Percentiles rank a stretch among this genome's conserved stretches.
phyloP scores from a whole-genome alignment of 2,888 invertebrate genomes.

The Diabrotica balteata region DNA sequence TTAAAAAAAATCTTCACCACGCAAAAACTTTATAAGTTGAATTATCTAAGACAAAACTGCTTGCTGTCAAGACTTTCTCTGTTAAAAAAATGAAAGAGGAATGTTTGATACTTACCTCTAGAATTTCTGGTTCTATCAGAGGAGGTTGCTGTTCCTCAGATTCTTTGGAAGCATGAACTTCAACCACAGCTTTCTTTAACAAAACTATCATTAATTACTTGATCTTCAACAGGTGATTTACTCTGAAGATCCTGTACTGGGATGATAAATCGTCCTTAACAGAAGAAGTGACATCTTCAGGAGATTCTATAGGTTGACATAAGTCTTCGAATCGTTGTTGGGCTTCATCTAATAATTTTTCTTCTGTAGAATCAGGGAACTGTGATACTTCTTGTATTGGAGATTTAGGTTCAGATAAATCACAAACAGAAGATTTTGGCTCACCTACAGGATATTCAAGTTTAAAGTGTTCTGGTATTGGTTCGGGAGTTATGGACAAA shows the following conservation, averaged over 20 bases:
- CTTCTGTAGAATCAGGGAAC: constrained; percentile 4
- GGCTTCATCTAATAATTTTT: constrained; percentile 30
- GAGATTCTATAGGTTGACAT: constrained; percentile 35
- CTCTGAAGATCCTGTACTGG: constrained; percentile 27
- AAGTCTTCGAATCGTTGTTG: constrained; percentile 34
- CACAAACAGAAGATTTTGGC: constrained; percentile 29
- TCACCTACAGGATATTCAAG: constrained; percentile 26
- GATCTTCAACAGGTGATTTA: constrained; percentile 33
- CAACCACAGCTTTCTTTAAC: constrained; percentile 13
- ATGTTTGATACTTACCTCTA: neutral
- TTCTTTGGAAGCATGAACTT: neutral
- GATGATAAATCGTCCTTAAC: constrained; percentile 51
- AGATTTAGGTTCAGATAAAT: constrained; percentile 28
- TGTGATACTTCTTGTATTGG: constrained; percentile 24
- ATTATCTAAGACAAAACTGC: too few species aligned
- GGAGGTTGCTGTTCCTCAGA: too few species aligned
- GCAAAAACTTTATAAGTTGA: too few species aligned
- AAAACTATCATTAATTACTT: constrained; percentile 31
- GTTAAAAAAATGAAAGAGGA: too few species aligned
- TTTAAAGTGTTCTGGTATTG: constrained; percentile 15
- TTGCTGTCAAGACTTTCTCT: too few species aligned
- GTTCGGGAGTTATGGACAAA: constrained; percentile 1
- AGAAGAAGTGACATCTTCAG: constrained; percentile 56
- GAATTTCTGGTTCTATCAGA: neutral
- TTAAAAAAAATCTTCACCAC: too few species aligned